These are phyloP conservation scores for Carettochelys insculpta DNA, from an alignment of 2,113 vertebrate species.

Conservation along the genomic window DNA sequence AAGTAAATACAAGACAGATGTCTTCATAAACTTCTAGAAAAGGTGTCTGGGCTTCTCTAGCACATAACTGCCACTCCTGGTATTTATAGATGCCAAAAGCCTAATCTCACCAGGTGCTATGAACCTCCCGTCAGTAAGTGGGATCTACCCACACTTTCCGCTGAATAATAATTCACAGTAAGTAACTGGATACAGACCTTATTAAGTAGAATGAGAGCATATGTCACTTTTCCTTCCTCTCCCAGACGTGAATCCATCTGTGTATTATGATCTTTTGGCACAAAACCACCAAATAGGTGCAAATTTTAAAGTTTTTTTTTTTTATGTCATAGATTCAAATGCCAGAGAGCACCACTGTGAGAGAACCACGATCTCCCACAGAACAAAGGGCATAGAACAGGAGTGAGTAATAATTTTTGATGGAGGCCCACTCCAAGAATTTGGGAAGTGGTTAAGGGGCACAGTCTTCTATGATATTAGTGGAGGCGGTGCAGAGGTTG, in stretches of 20 bases:
- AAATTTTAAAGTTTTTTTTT: neutral
- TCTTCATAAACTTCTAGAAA: neutral
- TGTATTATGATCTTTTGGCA: rapidly evolving
- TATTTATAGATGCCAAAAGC: neutral
- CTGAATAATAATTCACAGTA: neutral
- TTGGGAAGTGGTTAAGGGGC: too few species aligned
- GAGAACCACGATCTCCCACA: neutral
- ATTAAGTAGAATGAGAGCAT: neutral
- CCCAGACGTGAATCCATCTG: neutral
- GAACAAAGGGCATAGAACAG: neutral
- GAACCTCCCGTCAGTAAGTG: neutral
- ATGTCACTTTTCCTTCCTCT: neutral
- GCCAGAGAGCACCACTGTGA: too few species aligned
- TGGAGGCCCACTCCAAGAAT: too few species aligned
- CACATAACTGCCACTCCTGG: neutral
- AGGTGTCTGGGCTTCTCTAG: neutral
- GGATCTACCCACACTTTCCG: neutral
- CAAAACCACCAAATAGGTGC: neutral
- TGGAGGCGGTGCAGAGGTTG: too few species aligned
- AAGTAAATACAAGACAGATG: neutral
- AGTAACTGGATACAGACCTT: rapidly evolving
- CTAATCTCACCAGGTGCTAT: neutral
- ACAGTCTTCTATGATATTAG: too few species aligned
- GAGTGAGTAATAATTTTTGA: too few species aligned
- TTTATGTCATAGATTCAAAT: neutral